Conservation (phyloP, 2,797 vertebrate genomes). For the Hylomyscus alleni region DNA sequence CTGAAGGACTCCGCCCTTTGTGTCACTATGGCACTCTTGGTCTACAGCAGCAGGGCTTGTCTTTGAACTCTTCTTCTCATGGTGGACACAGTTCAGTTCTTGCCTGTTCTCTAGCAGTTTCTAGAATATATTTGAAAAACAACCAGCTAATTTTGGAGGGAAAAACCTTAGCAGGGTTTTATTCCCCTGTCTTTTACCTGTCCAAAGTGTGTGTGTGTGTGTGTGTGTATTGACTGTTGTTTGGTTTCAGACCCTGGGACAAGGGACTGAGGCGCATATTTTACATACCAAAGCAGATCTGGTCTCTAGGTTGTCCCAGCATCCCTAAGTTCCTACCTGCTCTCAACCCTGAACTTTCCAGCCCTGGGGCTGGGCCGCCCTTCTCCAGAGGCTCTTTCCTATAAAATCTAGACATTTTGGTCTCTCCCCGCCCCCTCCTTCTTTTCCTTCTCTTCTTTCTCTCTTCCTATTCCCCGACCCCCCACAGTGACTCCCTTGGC, state of each 20-base stretch:
- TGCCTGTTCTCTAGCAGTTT: not conserved
- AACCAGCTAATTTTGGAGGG: not conserved
- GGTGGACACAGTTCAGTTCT: not conserved
- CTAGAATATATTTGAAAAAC: constrained; percentile 4
- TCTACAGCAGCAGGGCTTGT: not conserved
- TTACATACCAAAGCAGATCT: not conserved
- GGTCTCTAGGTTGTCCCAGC: not conserved
- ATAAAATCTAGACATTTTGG: not conserved
- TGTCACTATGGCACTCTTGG: not conserved
- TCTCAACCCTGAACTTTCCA: not conserved
- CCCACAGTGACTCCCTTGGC: not conserved
- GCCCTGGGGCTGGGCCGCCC: not conserved
- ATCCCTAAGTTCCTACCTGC: not conserved
- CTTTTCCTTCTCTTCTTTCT: not conserved
- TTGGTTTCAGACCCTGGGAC: not conserved
- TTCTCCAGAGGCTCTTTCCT: not conserved
- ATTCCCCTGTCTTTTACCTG: not conserved
- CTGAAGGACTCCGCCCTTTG: not conserved
- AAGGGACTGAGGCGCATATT: not conserved
- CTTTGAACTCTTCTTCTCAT: constrained; percentile 19
- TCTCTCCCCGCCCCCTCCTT: no score
- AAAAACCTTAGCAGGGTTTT: not conserved
- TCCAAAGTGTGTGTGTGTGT: not conserved
- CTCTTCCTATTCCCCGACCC: not conserved
- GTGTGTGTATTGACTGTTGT: not conserved